Conservation (phyloP, 1,140 invertebrate genomes). For the Caenorhabditis tropicalis region DNA sequence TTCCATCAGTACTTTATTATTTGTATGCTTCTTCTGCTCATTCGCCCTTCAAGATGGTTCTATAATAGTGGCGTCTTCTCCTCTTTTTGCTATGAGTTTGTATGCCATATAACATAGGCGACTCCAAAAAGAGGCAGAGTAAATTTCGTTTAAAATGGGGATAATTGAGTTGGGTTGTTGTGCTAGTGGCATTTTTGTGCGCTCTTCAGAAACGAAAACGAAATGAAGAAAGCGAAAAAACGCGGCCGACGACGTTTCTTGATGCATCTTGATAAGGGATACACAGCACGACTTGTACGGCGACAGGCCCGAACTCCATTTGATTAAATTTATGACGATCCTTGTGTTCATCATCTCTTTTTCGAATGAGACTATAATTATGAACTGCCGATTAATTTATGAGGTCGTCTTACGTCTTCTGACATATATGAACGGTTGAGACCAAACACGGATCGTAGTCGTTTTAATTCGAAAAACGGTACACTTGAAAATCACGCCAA, state of each 20-base stretch:
- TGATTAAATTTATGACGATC: constrained; percentile 38
- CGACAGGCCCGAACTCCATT: constrained; percentile 1
- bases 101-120: constrained; percentile 30
- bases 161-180: constrained; percentile 39
- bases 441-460: background rate
- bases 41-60: constrained; percentile 33
- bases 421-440: background rate
- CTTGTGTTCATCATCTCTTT: background rate
- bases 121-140: constrained; percentile 44
- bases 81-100: constrained; percentile 20
- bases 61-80: constrained; percentile 27
- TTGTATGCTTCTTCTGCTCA: background rate
- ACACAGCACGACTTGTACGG: constrained; percentile 4
- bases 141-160: constrained; percentile 41
- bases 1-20: constrained; percentile 29
- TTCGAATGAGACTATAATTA: constrained; percentile 34
- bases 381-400: constrained; percentile 44
- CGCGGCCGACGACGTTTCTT: background rate
- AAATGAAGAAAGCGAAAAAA: constrained; percentile 3
- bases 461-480: constrained; percentile 21
- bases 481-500: background rate
- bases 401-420: background rate
- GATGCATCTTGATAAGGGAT: constrained; percentile 38
- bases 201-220: background rate
- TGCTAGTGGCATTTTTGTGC: constrained; percentile 31